Evolutionary conservation across 2,113 vertebrate species (phyloP), one percentile per base, ranked within the genome.

Genomic region (Hippolais icterina): DNA sequence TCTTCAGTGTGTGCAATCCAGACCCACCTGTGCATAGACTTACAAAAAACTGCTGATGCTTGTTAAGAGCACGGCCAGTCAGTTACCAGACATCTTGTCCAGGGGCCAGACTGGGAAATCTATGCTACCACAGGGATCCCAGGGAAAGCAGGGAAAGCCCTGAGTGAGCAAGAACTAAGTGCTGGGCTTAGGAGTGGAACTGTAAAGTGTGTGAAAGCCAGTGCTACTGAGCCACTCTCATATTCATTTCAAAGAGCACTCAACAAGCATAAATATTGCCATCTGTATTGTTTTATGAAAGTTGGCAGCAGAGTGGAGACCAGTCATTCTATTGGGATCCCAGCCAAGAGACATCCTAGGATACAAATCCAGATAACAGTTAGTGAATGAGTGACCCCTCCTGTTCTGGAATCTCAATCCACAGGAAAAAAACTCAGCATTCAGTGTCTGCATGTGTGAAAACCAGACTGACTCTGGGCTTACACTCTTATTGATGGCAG

Each of bases 241-340:
- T 75, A 86, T 60, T 92, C 68, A 41, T 93, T 96, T 96, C 78
- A 93, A 82, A 93, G 89, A 85, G 75, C 70, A 77, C 70, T 95
- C 93, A 89, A 50, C 2, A 6, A 90, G 89, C 70, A 83, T 88
- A 86, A 96, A 74, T 92, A 93, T 81, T 95, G 94, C 85, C 92
- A 92, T 95, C 80, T 94, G 95, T 74, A 91, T 88, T 95, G 85
- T 78, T 92, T 83, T 89, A 90, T 89, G 56, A 25, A 76, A 87
- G 72, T 15, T 94, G 85, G 93, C 95, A 94, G 79, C 56, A 60
- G 25, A 71, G 64, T 28, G 28, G n/a, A 90, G 85, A 74, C 85
- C 84, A 90, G 76, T 91, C 70, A 89, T 83, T 89, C 79, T 56
- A 89, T 44, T 6, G 27, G 80, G 72, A 87, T 81, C 56, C 52